Evolutionary conservation across 2,113 vertebrate species (phyloP), one percentile per base, ranked within the genome.

Genomic region (Vimba vimba): DNA sequence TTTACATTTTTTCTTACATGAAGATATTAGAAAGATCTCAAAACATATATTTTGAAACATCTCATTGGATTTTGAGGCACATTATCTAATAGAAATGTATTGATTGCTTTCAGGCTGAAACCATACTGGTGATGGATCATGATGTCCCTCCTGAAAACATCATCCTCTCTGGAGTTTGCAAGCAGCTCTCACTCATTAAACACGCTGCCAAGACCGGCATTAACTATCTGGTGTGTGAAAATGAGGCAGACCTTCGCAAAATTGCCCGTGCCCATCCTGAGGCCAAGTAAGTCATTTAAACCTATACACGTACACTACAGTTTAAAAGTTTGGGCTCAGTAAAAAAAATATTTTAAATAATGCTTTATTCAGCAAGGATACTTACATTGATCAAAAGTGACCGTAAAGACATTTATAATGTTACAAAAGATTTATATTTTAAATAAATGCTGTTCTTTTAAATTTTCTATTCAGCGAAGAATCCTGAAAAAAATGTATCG

Each of bases 111-210:
- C 90, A 99, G 98, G 94, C 95, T 91, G 98, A 99, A 95, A 95
- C 98, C 90, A 95, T 91, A 84, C 92, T 98, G 93, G 96, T 97
- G 86, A 95, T 98, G 93, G 95, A 97, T 87, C 93, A 96, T 88
- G 97, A 97, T 27, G 96, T 98, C 66, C 91, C 97, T 90, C 96
- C 97, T 86, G 97, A 99, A 89, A 97, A 96, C 83, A 97, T 99
- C 85, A 96, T 99, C 82, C 96, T 97, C 79, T 97, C 96, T 78
- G 97, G 96, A 90, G 96, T 97, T 91, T 99, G 97, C 93, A 99
- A 99, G 92, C 98, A 99, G 93, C 94, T 96, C 85, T 97, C 97
- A 85, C 96, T 97, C 91, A 96, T 99, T 88, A 99, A 97, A 91
- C 94, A 97, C 52, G 98, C 98, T 74, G 97, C 97, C 0, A 98